These are phyloP conservation scores for Melanotaenia trifasciata DNA, from an alignment of 2,797 vertebrate species.

Conservation along the genomic window DNA sequence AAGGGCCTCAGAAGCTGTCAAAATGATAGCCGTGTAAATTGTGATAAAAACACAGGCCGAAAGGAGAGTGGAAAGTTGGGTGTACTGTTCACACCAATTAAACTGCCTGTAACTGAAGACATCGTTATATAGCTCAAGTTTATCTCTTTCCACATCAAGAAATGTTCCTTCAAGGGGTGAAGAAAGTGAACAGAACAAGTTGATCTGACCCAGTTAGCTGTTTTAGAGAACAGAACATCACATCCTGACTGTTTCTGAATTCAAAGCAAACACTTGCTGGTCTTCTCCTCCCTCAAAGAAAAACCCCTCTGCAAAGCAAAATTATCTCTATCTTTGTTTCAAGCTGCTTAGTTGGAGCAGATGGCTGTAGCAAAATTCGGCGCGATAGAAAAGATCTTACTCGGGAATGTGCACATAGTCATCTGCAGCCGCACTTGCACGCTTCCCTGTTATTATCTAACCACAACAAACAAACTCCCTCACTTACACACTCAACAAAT, in stretches of 20 bases:
- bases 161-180: constrained; percentile 16
- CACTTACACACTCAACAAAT: constrained; percentile 14
- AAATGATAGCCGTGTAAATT: constrained; percentile 11
- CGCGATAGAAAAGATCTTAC: constrained; percentile 12
- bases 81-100: constrained; percentile 47
- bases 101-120: constrained; percentile 42
- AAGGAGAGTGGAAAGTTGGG: background rate
- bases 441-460: constrained; percentile 16
- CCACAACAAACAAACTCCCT: constrained; percentile 26
- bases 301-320: constrained; percentile 1
- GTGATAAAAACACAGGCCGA: constrained; percentile 6
- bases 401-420: background rate
- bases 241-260: constrained; percentile 47
- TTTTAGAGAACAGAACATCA: constrained; percentile 64
- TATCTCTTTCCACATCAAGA: constrained; percentile 47
- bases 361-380: constrained; percentile 20
- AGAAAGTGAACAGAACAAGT: constrained; percentile 41
- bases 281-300: constrained; percentile 35
- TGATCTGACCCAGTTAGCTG: constrained; percentile 54
- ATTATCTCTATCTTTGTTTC: constrained; percentile 13
- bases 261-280: constrained; percentile 36
- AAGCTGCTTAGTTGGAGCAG: constrained; percentile 3
- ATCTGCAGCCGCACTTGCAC: constrained; percentile 16
- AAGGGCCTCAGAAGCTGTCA: constrained; percentile 10
- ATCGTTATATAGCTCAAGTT: constrained; percentile 6